A percentile compares a stretch with the other conserved stretches of the same genome.
Conservation (phyloP, 2,113 vertebrate species). For the Toxotes chatareus region DNA sequence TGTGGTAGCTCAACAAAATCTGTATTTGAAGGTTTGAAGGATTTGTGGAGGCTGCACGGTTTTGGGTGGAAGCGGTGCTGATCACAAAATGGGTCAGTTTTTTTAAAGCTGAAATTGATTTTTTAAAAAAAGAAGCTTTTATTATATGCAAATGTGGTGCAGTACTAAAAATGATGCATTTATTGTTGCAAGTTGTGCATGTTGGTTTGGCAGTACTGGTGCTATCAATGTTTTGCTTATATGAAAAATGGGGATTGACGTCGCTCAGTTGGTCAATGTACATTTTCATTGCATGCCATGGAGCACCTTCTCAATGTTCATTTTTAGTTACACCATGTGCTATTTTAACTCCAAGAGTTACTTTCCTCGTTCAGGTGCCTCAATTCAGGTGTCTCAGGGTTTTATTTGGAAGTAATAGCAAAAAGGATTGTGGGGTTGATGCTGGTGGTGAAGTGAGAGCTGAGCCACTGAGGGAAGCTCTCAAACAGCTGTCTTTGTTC, state of each 20-base stretch:
- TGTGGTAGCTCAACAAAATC: background rate
- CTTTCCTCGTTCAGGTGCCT: background rate
- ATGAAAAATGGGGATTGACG: background rate
- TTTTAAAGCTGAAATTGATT: constrained; percentile 1
- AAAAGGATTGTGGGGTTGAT: constrained; percentile 30
- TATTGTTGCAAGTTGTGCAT: background rate
- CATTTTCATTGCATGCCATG: background rate
- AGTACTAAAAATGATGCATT: background rate
- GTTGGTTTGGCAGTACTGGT: background rate
- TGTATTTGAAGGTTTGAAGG: background rate
- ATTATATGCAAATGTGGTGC: background rate
- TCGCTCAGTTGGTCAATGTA: background rate
- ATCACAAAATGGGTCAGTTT: background rate
- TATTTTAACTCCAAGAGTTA: background rate
- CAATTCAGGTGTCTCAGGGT: constrained; percentile 1
- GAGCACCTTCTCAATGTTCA: too few relatives aligned
- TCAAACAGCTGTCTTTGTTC: constrained; percentile 30
- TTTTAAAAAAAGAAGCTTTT: background rate
- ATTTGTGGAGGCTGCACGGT: background rate
- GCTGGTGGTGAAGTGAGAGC: constrained; percentile 16
- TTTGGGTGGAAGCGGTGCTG: background rate
- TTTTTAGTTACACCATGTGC: background rate
- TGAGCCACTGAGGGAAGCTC: constrained; percentile 19
- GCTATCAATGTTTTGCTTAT: background rate
- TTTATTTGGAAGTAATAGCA: constrained; percentile 7